Evolutionary conservation across 2,888 invertebrate genomes (phyloP).

Genomic region (Frankliniella intonsa): DNA sequence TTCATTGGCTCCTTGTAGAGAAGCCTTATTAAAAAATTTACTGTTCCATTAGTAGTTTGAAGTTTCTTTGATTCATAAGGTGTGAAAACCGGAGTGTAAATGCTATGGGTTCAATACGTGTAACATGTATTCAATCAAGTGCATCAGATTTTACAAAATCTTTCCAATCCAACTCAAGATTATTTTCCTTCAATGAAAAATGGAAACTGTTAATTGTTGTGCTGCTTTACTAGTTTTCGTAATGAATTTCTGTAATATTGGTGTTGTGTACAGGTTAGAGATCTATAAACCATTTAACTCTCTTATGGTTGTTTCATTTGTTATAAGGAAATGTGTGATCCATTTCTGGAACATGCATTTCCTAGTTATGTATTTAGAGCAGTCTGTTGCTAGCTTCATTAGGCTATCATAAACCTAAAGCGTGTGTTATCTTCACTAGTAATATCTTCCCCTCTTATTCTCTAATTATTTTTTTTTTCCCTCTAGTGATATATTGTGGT

Average conservation of each 20-base stretch:
- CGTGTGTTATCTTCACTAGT: not conserved
- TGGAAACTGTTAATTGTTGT: not conserved
- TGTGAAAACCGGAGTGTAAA: too few relatives aligned
- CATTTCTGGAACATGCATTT: not conserved
- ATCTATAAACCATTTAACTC: conserved; percentile 5
- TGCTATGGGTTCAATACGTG: too few relatives aligned
- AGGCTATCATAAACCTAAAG: not conserved
- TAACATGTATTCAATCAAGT: too few relatives aligned
- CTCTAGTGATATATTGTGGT: not conserved
- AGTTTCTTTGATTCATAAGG: too few relatives aligned
- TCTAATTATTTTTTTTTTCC: not conserved
- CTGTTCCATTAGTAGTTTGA: too few relatives aligned
- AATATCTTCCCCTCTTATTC: not conserved
- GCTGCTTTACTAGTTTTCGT: conserved; percentile 1
- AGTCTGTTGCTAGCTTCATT: not conserved
- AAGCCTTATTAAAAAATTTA: too few relatives aligned
- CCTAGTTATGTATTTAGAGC: not conserved
- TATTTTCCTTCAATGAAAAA: too few relatives aligned
- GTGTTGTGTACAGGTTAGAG: conserved; percentile 22
- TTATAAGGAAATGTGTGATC: not conserved
- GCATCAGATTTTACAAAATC: too few relatives aligned
- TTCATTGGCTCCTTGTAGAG: too few relatives aligned
- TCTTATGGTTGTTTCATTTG: conserved; percentile 17
- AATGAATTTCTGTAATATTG: conserved; percentile 15
- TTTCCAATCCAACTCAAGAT: too few relatives aligned